Evolutionary conservation across 2,113 vertebrate species (phyloP), one percentile per base, ranked within the genome.

Genomic region (Cyprinodon brontotheroides): DNA sequence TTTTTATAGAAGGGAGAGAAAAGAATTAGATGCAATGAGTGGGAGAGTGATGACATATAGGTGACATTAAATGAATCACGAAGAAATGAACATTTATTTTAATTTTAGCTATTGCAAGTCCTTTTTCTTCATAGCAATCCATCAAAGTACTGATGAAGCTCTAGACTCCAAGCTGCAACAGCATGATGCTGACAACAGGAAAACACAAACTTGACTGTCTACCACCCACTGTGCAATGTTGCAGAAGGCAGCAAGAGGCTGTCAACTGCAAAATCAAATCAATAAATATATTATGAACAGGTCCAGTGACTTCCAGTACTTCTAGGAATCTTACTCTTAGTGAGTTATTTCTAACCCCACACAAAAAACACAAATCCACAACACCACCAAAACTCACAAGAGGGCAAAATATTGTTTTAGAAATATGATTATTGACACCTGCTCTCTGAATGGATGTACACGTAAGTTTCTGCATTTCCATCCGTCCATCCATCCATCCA

Each of bases 41-140:
- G 57, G 17, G 36, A 5, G 40, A 63, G 60, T 81, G 43, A 61
- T 65, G 74, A 85, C 81, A 84, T 82, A 85, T 83, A 84, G 79
- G 72, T 22, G 76, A 73, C 70, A 76, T 82, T 89, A 73, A 86
- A 39, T 68, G 77, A 85, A 82, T 90, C 73, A 77, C 81, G 86
- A 69, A 74, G 79, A 79, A 87, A 74, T 73, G 75, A 57, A 71
- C 76, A 71, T 64, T 53, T 67, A 65, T 74, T 89, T 91, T 89
- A 79, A 82, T 86, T 87, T 76, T 29, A 59, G 8, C 57, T 22
- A 66, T 78, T 62, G 67, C 48, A 63, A 87, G 67, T 69, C 65
- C 15, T 73, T 87, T 90, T 29, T 29, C 29, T 29, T 87, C 68
- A 65, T 88, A 77, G 81, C 12, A 74, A 85, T 80, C 76, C 39